A percentile compares a stretch with the other conserved stretches of the same genome.
phyloP scores from a whole-genome alignment of 2,888 invertebrate genomes.

The Allygus modestus region DNA sequence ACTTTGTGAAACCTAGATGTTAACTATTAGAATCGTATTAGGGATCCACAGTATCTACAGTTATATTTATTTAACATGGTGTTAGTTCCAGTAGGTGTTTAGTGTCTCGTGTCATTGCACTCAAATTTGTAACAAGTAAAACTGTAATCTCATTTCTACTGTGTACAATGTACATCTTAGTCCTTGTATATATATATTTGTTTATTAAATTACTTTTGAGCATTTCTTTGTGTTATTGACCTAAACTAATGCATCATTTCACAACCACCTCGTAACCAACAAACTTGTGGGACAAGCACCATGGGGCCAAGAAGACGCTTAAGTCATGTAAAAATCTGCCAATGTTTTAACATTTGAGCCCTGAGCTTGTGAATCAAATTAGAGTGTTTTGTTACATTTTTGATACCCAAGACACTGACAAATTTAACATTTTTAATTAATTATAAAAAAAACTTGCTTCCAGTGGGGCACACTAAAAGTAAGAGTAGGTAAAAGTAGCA shows the following conservation, averaged over 20 bases:
- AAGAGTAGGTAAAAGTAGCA: too few species aligned
- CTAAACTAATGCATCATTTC: background rate
- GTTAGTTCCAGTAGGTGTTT: conserved; percentile 30
- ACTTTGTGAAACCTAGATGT: background rate
- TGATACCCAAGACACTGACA: too few species aligned
- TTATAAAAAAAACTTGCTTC: too few species aligned
- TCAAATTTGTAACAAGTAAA: background rate
- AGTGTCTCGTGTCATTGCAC: background rate
- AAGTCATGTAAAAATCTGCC: too few species aligned
- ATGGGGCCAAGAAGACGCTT: too few species aligned
- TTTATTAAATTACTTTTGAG: conserved; percentile 10
- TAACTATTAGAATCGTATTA: background rate
- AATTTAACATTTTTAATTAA: too few species aligned
- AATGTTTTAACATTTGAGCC: too few species aligned
- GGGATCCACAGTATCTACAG: background rate
- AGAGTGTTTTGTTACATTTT: too few species aligned
- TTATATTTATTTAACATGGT: conserved; percentile 17
- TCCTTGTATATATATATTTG: conserved; percentile 28
- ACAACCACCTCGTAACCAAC: too few species aligned
- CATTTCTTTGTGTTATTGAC: background rate
- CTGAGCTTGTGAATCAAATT: too few species aligned
- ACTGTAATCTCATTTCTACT: conserved; percentile 11
- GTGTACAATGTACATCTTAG: conserved; percentile 42
- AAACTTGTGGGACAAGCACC: too few species aligned
- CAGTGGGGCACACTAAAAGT: too few species aligned